Evolutionary conservation across 1,140 invertebrate genomes (phyloP), one percentile per base, ranked within the genome.

Genomic region (Lepidurus packardi): DNA sequence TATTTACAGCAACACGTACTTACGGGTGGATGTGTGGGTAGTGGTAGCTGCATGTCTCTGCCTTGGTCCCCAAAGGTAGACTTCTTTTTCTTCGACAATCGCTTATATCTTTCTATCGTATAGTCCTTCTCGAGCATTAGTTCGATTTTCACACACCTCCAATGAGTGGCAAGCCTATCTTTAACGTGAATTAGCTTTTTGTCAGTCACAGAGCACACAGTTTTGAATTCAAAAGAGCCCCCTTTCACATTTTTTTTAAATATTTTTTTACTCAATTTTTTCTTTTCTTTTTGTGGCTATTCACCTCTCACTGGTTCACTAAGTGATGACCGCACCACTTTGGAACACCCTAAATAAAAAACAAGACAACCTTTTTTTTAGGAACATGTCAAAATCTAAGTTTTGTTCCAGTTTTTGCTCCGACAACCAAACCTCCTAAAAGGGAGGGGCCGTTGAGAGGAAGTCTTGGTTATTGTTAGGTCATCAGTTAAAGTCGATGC

Each of bases 21-120:
- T 44, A 47, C 43, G 43, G 47, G 43, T 77, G 75, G 43, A 77
- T 42, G 75, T 77, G 75, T 77, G 34, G 43, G 75, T 77, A 41
- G 75, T 77, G 75, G 75, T 77, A 77, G 75, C 75, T 77, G 75
- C 75, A 77, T 77, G 75, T 77, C 75, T 77, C 75, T 77, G 75
- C 75, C 75, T 77, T 77, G 75, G 75, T 42, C 43, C 75, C 75
- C 43, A 47, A 75, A 43, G 24, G 43, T 77, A 65, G 53, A 65
- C 53, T 65, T 65, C 53, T 65, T 65, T 65, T 65, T 65, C 53
- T 65, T 65, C 53, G 53, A 65, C 53, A 65, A 65, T 65, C 53
- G 53, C 53, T 65, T 65, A n/a, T 65, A 16, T 65, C 53, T 65
- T 65, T 21, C 53, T 65, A 16, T 65, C 53, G 53, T 65, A 65